A percentile compares a stretch with the other conserved stretches of the same genome.
phyloP scores from a whole-genome alignment of 2,888 invertebrate species.

The Xestia sexstrigata region DNA sequence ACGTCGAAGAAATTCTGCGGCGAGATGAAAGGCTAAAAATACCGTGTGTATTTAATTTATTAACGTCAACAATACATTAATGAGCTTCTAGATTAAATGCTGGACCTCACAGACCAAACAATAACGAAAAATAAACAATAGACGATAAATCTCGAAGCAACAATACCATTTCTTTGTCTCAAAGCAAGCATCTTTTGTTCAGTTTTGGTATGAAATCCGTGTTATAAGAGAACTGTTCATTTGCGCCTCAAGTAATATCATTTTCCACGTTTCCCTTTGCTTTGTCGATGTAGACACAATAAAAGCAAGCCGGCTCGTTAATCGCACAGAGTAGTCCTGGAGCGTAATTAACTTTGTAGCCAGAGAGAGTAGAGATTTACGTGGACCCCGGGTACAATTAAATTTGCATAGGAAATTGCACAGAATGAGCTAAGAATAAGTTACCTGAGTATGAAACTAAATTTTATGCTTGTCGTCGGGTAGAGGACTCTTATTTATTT shows the following conservation, averaged over 20 bases:
- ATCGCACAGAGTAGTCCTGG: conserved; percentile 83
- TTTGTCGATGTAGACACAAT: conserved; percentile 87
- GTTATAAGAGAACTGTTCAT: conserved; percentile 62
- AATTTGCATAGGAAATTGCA: conserved; percentile 91
- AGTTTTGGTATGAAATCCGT: conserved; percentile 52
- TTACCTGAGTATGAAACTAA: conserved; percentile 82
- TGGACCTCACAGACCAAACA: conserved; percentile 26
- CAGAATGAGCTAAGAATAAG: conserved; percentile 88
- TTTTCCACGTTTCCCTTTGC: conserved; percentile 78
- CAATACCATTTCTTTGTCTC: conserved; percentile 46
- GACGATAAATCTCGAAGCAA: conserved; percentile 38
- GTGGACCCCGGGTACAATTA: conserved; percentile 89
- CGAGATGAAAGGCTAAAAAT: conserved; percentile 27
- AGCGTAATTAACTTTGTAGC: conserved; percentile 89
- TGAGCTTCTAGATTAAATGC: conserved; percentile 31
- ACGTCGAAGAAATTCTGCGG: conserved; percentile 28
- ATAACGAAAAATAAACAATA: conserved; percentile 22
- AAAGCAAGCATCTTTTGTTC: conserved; percentile 49
- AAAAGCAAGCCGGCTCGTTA: conserved; percentile 86
- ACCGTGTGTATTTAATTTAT: conserved; percentile 31
- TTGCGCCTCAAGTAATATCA: conserved; percentile 76
- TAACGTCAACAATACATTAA: conserved; percentile 36
- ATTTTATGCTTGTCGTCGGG: conserved; percentile 80
- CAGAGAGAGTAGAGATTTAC: conserved; percentile 88
- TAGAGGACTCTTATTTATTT: conserved; percentile 62